These are phyloP conservation scores for Triplophysa bombifrons DNA, from an alignment of 2,797 vertebrate species.

Conservation along the genomic window DNA sequence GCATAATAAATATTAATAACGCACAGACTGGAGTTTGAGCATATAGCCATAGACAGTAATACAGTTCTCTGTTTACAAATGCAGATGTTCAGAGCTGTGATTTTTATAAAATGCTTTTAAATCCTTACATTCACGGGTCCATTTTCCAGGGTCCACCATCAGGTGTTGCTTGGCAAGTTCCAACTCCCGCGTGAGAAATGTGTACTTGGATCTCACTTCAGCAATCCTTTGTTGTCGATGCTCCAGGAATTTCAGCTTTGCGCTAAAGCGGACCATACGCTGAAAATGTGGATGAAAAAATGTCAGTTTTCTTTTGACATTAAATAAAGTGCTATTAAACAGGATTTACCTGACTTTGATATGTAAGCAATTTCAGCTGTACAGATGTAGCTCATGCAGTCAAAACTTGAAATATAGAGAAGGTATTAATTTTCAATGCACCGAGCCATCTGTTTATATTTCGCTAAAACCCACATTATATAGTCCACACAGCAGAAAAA, in stretches of 20 bases:
- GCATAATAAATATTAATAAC: slow-evolving; percentile 13
- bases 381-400: background rate
- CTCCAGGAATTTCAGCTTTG: slow-evolving; percentile 90
- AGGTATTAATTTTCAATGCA: too few relatives aligned
- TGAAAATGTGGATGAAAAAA: slow-evolving; percentile 61
- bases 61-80: background rate
- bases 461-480: too few relatives aligned
- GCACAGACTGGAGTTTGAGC: background rate
- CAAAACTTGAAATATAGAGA: background rate
- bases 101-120: slow-evolving; percentile 4
- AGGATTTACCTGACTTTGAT: background rate
- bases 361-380: too few relatives aligned
- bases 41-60: slow-evolving; percentile 6
- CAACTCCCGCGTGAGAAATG: slow-evolving; percentile 87
- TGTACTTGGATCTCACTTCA: slow-evolving; percentile 86
- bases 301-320: slow-evolving; percentile 18
- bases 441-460: too few relatives aligned
- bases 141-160: slow-evolving; percentile 87
- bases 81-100: background rate
- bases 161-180: slow-evolving; percentile 85
- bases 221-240: slow-evolving; percentile 88
- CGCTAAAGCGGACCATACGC: slow-evolving; percentile 86
- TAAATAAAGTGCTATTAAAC: background rate
- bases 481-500: too few relatives aligned
- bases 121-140: slow-evolving; percentile 90